Percentiles rank a stretch among this genome's conserved stretches.
phyloP scores from a whole-genome alignment of 2,113 vertebrate species.

The Melospiza melodia region DNA sequence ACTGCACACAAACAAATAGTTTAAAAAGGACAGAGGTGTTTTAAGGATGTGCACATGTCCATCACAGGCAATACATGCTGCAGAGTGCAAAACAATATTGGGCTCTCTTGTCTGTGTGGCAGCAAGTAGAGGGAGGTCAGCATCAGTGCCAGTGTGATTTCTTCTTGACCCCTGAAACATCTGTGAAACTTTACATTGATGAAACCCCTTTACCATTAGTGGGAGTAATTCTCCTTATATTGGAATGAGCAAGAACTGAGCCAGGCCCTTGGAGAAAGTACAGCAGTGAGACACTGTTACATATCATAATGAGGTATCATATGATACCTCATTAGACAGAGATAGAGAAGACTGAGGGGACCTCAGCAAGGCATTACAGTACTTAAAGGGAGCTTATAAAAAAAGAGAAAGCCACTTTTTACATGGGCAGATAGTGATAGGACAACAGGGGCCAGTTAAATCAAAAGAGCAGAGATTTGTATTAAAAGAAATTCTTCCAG shows the following conservation, averaged over 20 bases:
- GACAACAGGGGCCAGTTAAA: background rate
- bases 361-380: background rate
- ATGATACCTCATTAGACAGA: background rate
- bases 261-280: background rate
- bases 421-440: background rate
- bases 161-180: background rate
- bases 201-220: background rate
- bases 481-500: background rate
- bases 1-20: background rate
- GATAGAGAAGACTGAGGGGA: background rate
- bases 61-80: rapidly evolving
- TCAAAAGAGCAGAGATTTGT: background rate
- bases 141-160: background rate
- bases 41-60: background rate
- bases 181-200: background rate
- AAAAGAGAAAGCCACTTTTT: background rate
- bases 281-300: background rate
- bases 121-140: background rate
- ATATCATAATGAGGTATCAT: background rate
- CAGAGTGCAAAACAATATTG: background rate
- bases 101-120: background rate
- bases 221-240: background rate
- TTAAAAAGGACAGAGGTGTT: background rate
- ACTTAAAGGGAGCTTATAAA: background rate
- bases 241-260: background rate